Evolutionary conservation across 2,888 invertebrate genomes (phyloP).

Genomic region (Sinodicranocentrus sp.): DNA sequence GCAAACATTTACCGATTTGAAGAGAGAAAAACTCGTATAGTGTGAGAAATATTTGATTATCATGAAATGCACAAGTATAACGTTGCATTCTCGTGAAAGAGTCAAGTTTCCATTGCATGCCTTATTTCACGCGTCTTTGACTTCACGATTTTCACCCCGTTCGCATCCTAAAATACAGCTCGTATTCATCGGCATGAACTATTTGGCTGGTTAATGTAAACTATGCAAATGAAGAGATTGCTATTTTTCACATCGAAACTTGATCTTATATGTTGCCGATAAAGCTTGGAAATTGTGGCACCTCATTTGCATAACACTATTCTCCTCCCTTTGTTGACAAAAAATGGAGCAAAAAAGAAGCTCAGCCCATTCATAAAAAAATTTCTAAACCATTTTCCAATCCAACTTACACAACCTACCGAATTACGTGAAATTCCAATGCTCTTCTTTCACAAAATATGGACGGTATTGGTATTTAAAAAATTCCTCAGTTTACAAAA

Average conservation of each 20-base stretch:
- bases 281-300: too few relatives aligned
- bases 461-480: conserved; percentile 17
- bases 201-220: too few relatives aligned
- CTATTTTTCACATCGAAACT: too few relatives aligned
- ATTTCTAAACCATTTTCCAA: too few relatives aligned
- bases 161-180: background rate
- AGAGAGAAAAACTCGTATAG: background rate
- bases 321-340: too few relatives aligned
- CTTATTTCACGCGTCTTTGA: conserved; percentile 23
- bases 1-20: conserved; percentile 8
- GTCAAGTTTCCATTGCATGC: conserved; percentile 2
- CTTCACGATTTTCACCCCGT: conserved; percentile 20
- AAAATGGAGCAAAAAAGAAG: too few relatives aligned
- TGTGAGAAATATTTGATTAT: conserved; percentile 11
- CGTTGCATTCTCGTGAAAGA: background rate
- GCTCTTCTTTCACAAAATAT: too few relatives aligned
- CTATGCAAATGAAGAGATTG: too few relatives aligned
- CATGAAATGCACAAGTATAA: conserved; percentile 1
- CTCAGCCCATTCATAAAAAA: too few relatives aligned
- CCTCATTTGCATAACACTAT: too few relatives aligned
- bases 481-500: conserved; percentile 16
- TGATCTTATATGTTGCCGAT: too few relatives aligned
- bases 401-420: background rate
- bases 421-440: conserved; percentile 44
- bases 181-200: too few relatives aligned